These are phyloP conservation scores for Onychostoma macrolepis DNA, from an alignment of 2,113 vertebrate species.

Conservation along the genomic window DNA sequence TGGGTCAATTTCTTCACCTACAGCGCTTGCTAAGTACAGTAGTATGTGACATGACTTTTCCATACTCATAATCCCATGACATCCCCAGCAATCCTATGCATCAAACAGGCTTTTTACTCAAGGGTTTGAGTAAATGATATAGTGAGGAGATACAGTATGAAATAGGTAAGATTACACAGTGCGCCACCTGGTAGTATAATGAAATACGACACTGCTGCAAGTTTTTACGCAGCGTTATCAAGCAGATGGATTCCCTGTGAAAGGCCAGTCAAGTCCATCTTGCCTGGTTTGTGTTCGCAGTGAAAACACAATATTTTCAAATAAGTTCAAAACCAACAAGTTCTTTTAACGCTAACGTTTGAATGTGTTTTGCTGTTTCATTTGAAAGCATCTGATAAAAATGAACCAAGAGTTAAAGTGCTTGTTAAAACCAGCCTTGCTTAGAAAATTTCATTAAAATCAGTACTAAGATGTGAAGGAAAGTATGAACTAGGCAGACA, in stretches of 20 bases:
- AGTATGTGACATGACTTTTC: conserved; percentile 81
- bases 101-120: background rate
- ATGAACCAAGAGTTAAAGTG: conserved; percentile 74
- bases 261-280: background rate
- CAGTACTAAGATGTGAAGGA: conserved; percentile 27
- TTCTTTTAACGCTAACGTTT: background rate
- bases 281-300: conserved; percentile 9
- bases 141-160: conserved; percentile 57
- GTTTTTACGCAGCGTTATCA: conserved; percentile 38
- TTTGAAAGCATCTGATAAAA: conserved; percentile 61
- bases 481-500: conserved; percentile 7
- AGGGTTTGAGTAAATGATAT: background rate
- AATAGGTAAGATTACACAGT: conserved; percentile 60
- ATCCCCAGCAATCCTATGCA: conserved; percentile 61
- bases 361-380: conserved; percentile 24
- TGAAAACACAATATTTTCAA: background rate
- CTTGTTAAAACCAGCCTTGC: conserved; percentile 71
- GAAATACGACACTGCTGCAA: conserved; percentile 73
- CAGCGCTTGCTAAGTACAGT: conserved; percentile 80
- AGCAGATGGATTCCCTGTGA: background rate
- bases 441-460: conserved; percentile 52
- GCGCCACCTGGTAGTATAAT: conserved; percentile 70
- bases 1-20: conserved; percentile 68
- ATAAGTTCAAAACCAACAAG: background rate
- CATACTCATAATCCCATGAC: conserved; percentile 67